Conservation (phyloP, 2,888 invertebrate genomes). For the Eubasilissa splendida region DNA sequence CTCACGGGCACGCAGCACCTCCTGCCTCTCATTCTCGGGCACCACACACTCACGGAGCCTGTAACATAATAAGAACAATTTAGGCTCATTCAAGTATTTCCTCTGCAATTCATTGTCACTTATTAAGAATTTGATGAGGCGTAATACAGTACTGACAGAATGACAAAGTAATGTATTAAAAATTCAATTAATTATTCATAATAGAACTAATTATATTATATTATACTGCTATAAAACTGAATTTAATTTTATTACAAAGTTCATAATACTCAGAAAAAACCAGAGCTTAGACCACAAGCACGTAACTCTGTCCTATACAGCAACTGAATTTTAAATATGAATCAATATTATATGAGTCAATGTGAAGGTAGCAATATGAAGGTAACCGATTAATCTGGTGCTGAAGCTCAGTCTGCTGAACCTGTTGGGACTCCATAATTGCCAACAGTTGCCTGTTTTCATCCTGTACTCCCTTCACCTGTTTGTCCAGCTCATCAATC, state of each 20-base stretch:
- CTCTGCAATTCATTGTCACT: not conserved
- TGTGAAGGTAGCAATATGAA: too few species aligned
- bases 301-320: too few species aligned
- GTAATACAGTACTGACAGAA: not conserved
- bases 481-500: slow-evolving; percentile 28
- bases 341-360: not conserved
- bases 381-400: slow-evolving; percentile 37
- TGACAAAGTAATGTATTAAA: not conserved
- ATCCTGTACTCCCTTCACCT: slow-evolving; percentile 25
- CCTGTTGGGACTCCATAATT: slow-evolving; percentile 11
- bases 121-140: not conserved
- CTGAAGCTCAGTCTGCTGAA: slow-evolving; percentile 33
- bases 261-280: too few species aligned
- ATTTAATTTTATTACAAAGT: too few species aligned
- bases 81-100: not conserved
- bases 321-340: too few species aligned
- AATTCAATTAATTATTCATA: not conserved
- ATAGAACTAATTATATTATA: not conserved
- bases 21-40: slow-evolving; percentile 35
- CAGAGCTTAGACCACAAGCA: too few species aligned
- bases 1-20: slow-evolving; percentile 35
- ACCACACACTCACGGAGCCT: slow-evolving; percentile 48
- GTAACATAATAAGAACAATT: not conserved
- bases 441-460: slow-evolving; percentile 18
- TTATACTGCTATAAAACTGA: not conserved